phyloP scores from a whole-genome alignment of 2,888 invertebrate genomes.

The Crioceris asparagi region DNA sequence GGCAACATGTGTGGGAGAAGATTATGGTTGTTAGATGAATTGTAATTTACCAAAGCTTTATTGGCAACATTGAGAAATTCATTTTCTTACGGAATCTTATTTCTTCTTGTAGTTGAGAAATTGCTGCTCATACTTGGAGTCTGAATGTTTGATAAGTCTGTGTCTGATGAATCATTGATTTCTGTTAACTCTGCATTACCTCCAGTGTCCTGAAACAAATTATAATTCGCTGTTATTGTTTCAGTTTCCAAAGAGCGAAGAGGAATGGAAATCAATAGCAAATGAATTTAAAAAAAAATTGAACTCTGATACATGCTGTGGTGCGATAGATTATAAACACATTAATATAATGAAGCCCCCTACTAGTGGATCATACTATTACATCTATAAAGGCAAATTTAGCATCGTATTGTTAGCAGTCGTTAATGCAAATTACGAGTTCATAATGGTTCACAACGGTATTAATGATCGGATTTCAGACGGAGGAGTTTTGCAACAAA shows the following conservation, averaged over 20 bases:
- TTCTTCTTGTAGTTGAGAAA: conserved; percentile 1
- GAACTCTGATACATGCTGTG: conserved; percentile 21
- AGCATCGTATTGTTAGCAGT: conserved; percentile 19
- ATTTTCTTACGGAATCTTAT: neutral
- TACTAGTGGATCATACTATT: conserved; percentile 22
- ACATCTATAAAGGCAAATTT: conserved; percentile 21
- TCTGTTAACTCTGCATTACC: neutral
- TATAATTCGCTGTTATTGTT: neutral
- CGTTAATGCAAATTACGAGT: conserved; percentile 18
- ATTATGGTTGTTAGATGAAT: neutral
- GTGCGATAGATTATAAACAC: conserved; percentile 23
- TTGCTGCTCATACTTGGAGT: conserved; percentile 3
- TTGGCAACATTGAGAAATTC: conserved; percentile 1
- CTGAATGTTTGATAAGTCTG: no score
- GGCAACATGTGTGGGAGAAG: no score
- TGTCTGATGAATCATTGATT: no score
- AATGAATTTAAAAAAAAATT: conserved; percentile 17
- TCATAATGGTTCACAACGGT: conserved; percentile 19
- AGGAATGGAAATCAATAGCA: conserved; percentile 9
- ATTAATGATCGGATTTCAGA: conserved; percentile 20
- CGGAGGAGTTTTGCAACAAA: conserved; percentile 20
- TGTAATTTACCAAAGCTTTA: conserved; percentile 1
- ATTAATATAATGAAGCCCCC: conserved; percentile 17
- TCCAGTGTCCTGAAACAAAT: conserved; percentile 2
- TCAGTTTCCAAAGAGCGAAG: conserved; percentile 3